These are phyloP conservation scores for Amorpha juglandis DNA, from an alignment of 2,888 invertebrate species.

Conservation along the genomic window DNA sequence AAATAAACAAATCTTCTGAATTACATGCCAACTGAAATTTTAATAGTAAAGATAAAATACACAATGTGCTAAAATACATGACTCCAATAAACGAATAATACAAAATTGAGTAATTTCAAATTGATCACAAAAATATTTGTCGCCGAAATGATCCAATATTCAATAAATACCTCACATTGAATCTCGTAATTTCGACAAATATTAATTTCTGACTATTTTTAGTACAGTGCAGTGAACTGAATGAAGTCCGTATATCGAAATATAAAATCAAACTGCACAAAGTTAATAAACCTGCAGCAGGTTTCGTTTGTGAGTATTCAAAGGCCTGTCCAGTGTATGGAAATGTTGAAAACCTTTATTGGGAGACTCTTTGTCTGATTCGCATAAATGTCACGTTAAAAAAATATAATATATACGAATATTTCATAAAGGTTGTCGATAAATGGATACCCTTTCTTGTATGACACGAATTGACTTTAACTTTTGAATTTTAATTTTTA, in stretches of 20 bases:
- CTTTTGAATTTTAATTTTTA: too few species aligned
- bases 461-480: neutral
- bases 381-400: constrained; percentile 2
- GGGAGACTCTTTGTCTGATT: neutral
- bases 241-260: neutral
- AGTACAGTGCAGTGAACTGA: neutral
- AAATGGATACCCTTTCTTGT: neutral
- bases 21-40: too few species aligned
- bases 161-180: neutral
- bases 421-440: neutral
- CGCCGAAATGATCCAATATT: neutral
- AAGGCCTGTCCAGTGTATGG: constrained; percentile 8
- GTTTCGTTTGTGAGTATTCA: constrained; percentile 7
- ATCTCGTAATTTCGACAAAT: neutral
- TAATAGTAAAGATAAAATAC: too few species aligned
- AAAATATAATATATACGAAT: neutral
- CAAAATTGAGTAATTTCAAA: too few species aligned
- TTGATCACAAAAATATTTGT: too few species aligned
- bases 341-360: constrained; percentile 1
- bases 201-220: neutral
- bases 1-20: too few species aligned
- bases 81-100: too few species aligned
- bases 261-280: constrained; percentile 1
- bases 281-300: constrained; percentile 1
- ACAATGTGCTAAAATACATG: too few species aligned